These are phyloP conservation scores for Synergus gifuensis DNA, from an alignment of 2,888 invertebrate genomes.

Conservation along the genomic window DNA sequence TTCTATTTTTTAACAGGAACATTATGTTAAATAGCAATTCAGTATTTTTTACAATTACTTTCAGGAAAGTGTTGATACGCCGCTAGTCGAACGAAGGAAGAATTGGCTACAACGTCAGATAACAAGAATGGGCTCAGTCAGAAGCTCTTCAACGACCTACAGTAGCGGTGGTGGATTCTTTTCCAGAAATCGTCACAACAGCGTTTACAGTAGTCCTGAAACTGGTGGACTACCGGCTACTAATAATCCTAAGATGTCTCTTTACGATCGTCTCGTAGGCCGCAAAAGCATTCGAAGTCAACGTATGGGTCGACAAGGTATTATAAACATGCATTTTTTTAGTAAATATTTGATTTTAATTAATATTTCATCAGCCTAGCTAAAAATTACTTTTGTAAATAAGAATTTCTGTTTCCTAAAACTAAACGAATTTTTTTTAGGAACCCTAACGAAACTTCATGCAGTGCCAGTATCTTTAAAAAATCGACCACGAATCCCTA, in stretches of 20 bases:
- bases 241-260: conserved; percentile 84
- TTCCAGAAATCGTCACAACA: conserved; percentile 88
- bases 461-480: conserved; percentile 84
- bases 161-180: conserved; percentile 88
- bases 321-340: background rate
- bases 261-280: conserved; percentile 91
- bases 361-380: no score
- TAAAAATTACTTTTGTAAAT: background rate
- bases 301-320: conserved; percentile 85
- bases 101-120: conserved; percentile 94
- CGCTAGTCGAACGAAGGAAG: conserved; percentile 90
- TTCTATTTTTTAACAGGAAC: background rate
- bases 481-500: conserved; percentile 92
- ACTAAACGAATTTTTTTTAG: conserved; percentile 72
- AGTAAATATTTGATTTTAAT: background rate
- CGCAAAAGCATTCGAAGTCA: conserved; percentile 87
- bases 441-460: conserved; percentile 84
- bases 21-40: background rate
- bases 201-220: conserved; percentile 82
- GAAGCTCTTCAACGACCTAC: conserved; percentile 92
- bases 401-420: background rate
- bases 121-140: conserved; percentile 90
- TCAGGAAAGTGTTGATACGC: conserved; percentile 94
- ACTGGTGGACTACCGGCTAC: conserved; percentile 73
- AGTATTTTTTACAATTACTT: conserved; percentile 54